Evolutionary conservation across 2,888 invertebrate species (phyloP).

Genomic region (Cantharis nigra): DNA sequence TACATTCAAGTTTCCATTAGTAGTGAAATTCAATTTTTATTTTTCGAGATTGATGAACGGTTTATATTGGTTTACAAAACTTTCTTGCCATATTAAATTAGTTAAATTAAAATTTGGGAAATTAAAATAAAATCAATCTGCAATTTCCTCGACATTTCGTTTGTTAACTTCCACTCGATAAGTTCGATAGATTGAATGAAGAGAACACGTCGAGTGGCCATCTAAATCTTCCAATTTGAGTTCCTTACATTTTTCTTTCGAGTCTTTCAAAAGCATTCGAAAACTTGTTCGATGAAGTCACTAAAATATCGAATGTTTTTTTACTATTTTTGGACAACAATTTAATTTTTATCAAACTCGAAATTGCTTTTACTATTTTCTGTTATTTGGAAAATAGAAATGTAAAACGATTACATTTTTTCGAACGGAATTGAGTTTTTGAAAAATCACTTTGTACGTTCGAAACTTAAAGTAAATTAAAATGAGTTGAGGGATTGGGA

Average conservation of each 20-base stretch:
- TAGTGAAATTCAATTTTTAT: background rate
- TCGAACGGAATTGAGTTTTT: background rate
- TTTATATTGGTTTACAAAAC: background rate
- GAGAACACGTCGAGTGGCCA: background rate
- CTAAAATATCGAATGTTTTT: background rate
- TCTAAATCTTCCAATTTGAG: background rate
- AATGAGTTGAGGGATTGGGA: background rate
- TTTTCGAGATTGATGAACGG: background rate
- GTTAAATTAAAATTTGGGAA: background rate
- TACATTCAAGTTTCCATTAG: background rate
- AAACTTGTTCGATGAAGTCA: background rate
- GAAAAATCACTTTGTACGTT: background rate
- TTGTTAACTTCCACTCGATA: slow-evolving; percentile 3
- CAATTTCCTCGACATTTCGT: background rate
- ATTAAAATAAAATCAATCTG: background rate
- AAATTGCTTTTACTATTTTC: background rate
- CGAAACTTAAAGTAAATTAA: background rate
- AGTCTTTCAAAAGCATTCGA: background rate
- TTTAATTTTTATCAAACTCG: background rate
- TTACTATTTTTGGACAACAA: background rate
- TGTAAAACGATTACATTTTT: background rate
- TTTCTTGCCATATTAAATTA: background rate
- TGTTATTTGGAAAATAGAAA: background rate
- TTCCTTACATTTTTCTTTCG: background rate
- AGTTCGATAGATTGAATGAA: background rate